Conservation (phyloP, 2,797 vertebrate genomes). For the Falco biarmicus region DNA sequence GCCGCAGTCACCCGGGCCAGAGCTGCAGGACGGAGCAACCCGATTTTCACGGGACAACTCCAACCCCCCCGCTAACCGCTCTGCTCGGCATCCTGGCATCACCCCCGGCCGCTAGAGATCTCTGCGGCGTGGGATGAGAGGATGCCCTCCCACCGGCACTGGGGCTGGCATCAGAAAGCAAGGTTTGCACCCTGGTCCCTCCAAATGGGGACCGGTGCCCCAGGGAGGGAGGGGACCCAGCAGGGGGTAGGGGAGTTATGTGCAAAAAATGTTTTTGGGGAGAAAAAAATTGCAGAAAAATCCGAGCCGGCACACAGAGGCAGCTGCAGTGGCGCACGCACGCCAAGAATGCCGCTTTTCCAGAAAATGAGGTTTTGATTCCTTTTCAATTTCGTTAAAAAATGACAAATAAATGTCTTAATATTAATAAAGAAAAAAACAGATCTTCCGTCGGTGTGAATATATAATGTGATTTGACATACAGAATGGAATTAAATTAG, state of each 20-base stretch:
- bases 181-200: not conserved
- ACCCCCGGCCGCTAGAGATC: not conserved
- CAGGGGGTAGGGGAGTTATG: accelerated
- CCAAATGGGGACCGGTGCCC: not conserved
- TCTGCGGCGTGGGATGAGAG: not conserved
- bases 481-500: conserved; percentile 66
- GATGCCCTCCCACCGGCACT: not conserved
- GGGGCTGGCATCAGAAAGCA: not conserved
- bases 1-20: not conserved
- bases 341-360: not conserved
- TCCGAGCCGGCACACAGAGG: not conserved
- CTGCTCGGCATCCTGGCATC: not conserved
- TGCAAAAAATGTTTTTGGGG: not conserved
- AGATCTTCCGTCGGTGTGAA: not conserved
- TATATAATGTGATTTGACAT: conserved; percentile 48
- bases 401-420: conserved; percentile 70
- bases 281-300: not conserved
- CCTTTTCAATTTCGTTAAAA: conserved; percentile 64
- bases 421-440: conserved; percentile 51
- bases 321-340: not conserved
- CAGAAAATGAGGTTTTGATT: conserved; percentile 62
- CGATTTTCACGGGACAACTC: not conserved
- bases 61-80: not conserved
- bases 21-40: not conserved
- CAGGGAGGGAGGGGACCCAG: accelerated